Evolutionary conservation across 1,140 invertebrate species (phyloP).

Genomic region (Pseudoatta argentina): DNA sequence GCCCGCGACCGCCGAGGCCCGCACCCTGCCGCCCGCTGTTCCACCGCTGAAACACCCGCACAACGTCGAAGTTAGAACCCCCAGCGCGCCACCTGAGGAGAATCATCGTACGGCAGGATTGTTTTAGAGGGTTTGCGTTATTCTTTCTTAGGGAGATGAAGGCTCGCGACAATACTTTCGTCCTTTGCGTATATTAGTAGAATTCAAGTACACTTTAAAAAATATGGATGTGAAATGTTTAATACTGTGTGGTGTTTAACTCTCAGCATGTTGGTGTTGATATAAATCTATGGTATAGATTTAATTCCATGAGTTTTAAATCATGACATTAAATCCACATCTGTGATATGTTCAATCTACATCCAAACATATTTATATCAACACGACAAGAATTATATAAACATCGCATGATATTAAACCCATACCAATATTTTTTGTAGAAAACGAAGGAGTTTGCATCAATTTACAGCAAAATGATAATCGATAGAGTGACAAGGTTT

Average conservation of each 20-base stretch:
- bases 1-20: conserved; percentile 79
- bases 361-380: too few species aligned
- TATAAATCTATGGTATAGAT: too few species aligned
- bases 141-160: conserved; percentile 22
- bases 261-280: too few species aligned
- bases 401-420: too few species aligned
- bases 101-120: conserved; percentile 80
- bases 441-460: background rate
- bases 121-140: conserved; percentile 76
- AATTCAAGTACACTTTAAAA: background rate
- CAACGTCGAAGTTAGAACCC: conserved; percentile 86
- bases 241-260: too few species aligned
- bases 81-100: conserved; percentile 85
- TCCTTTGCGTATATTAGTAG: background rate
- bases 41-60: conserved; percentile 86
- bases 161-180: background rate
- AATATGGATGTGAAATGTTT: too few species aligned
- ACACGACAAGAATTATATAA: too few species aligned
- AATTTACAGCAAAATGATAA: background rate
- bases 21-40: conserved; percentile 82
- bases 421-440: too few species aligned
- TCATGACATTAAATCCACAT: too few species aligned
- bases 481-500: background rate
- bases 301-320: too few species aligned
- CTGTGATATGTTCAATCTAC: too few species aligned